Conservation (phyloP, 2,888 invertebrate genomes). For the Eupeodes latifasciatus region DNA sequence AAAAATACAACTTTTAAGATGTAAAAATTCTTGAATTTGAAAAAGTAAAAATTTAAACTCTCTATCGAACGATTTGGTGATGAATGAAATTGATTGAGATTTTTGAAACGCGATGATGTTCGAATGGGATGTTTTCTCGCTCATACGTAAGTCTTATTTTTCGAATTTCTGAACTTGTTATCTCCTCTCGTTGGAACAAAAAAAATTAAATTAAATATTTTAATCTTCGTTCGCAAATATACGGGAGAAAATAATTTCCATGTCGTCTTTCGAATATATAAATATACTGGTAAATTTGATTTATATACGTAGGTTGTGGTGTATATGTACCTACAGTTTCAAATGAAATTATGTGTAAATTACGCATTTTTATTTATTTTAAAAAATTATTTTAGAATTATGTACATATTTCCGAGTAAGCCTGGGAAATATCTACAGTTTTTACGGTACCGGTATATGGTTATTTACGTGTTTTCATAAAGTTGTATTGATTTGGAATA, state of each 20-base stretch:
- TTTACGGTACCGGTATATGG: not conserved
- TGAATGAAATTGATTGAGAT: constrained; percentile 44
- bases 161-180: constrained; percentile 58
- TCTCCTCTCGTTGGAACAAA: constrained; percentile 25
- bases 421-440: not conserved
- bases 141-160: constrained; percentile 39
- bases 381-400: not conserved
- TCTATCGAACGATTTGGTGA: constrained; percentile 48
- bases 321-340: not conserved
- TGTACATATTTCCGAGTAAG: not conserved
- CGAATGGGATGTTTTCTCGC: constrained; percentile 40
- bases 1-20: not conserved
- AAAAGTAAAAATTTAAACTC: constrained; percentile 27
- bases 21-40: not conserved
- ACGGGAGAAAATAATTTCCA: constrained; percentile 25
- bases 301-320: too few species aligned
- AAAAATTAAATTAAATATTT: not conserved
- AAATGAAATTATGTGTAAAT: not conserved
- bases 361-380: constrained; percentile 36
- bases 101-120: constrained; percentile 39
- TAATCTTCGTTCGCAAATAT: constrained; percentile 19
- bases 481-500: constrained; percentile 7
- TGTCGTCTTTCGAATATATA: constrained; percentile 6
- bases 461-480: not conserved
- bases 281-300: too few species aligned